Evolutionary conservation across 2,888 invertebrate genomes (phyloP).

Genomic region (Clanis bilineata): DNA sequence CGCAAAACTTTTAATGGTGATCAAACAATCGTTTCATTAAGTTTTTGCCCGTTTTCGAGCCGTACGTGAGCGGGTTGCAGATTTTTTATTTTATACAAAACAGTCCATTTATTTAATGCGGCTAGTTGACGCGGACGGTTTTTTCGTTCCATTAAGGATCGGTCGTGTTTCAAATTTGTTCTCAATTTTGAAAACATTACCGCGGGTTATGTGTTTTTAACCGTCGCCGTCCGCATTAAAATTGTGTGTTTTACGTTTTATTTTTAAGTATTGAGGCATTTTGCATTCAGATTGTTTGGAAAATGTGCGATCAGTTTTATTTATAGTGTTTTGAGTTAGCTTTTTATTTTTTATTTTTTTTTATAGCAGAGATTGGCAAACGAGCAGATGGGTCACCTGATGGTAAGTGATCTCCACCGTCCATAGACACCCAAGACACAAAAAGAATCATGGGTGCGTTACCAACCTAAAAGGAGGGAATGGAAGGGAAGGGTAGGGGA

Average conservation of each 20-base stretch:
- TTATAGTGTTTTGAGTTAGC: too few relatives aligned
- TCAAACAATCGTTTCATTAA: conserved; percentile 68
- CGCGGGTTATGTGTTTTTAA: not conserved
- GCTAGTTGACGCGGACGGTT: conserved; percentile 40
- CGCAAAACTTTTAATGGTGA: conserved; percentile 73
- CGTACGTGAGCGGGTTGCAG: conserved; percentile 40
- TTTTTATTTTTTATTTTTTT: too few relatives aligned
- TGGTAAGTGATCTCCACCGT: too few relatives aligned
- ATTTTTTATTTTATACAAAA: conserved; percentile 42
- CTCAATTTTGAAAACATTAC: conserved; percentile 22
- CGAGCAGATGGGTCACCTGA: too few relatives aligned
- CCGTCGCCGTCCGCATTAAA: not conserved
- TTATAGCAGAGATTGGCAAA: too few relatives aligned
- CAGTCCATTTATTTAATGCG: conserved; percentile 52
- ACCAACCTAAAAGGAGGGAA: too few relatives aligned
- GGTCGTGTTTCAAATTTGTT: conserved; percentile 29
- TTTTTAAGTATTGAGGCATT: not conserved
- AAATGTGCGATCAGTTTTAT: not conserved
- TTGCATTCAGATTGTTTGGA: not conserved
- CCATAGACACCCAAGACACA: too few relatives aligned
- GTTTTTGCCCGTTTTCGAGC: conserved; percentile 44
- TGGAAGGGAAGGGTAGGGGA: too few relatives aligned
- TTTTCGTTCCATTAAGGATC: conserved; percentile 38
- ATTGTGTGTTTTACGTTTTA: not conserved
- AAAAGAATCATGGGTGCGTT: too few relatives aligned